Evolutionary conservation across 1,140 invertebrate species (phyloP).

Genomic region (Cydia fagiglandana): DNA sequence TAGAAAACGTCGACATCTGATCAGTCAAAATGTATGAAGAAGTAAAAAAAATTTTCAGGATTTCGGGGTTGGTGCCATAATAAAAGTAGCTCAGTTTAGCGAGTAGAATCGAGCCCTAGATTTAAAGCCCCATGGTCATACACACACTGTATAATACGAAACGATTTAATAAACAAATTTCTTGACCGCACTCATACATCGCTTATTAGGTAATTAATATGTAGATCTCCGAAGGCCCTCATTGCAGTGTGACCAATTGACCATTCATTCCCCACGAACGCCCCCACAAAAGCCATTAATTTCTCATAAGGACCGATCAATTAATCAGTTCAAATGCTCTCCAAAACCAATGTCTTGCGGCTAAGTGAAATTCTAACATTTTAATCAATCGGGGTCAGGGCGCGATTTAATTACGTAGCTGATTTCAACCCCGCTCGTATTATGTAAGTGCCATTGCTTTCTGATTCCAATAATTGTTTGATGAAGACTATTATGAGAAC

Average conservation of each 20-base stretch:
- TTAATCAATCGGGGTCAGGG: slow-evolving; percentile 44
- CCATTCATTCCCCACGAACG: not conserved
- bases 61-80: too few relatives aligned
- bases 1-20: too few relatives aligned
- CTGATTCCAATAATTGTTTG: not conserved
- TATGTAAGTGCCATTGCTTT: not conserved
- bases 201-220: not conserved
- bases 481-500: not conserved
- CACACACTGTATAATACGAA: too few relatives aligned
- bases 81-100: too few relatives aligned
- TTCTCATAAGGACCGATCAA: slow-evolving; percentile 42
- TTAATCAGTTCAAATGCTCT: slow-evolving; percentile 40
- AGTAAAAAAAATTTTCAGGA: too few relatives aligned
- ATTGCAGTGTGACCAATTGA: not conserved
- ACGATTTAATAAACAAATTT: too few relatives aligned
- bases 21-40: too few relatives aligned
- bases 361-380: slow-evolving; percentile 46
- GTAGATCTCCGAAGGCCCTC: not conserved
- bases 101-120: too few relatives aligned
- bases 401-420: slow-evolving; percentile 43
- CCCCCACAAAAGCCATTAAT: slow-evolving; percentile 34
- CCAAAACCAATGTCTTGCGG: slow-evolving; percentile 37
- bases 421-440: slow-evolving; percentile 31
- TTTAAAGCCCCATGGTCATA: too few relatives aligned
- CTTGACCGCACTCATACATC: too few relatives aligned